Base-by-base conservation (phyloP, 2,797 vertebrate genomes). In the Sebastes taczanowskii region DNA sequence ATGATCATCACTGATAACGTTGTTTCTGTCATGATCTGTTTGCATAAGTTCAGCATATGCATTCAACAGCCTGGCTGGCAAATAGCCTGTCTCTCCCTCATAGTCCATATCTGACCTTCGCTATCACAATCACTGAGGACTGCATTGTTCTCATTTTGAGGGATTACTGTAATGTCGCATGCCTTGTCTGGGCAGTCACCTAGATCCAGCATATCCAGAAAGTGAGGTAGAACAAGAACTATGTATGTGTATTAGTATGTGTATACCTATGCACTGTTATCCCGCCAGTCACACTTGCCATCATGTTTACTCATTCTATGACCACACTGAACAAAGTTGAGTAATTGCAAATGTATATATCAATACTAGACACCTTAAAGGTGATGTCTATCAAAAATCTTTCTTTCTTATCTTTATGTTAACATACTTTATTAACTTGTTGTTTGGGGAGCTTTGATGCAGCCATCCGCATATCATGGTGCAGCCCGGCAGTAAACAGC, bases 71-170 rank as follows among this genome's bases (percentile, higher is more conserved):
- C 74, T 65, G 20, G 53, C 64, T 74, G 71, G 53, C 56, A 71
- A 74, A 81, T 71, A 60, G 59, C 42, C 27, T 62, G 22, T 81
- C 14, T 78, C 35, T 0, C 22, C 63, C 64, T 80, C 42, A 82
- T 63, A 38, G 63, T 66, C 69, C 52, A 79, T 71, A 53, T 70
- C 65, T 74, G 73, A 80, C 68, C 71, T 49, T 74, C 7, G 3
- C 60, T 80, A 60, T 84, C 82, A 84, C 81, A 84, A 30, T 11
- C 49, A 53, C 8, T 29, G 58, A 60, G 58, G 23, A 58, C 23
- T 0, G 13, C 11, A 25, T 27, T 25, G 6, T 58, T 27, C 23
- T 58, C 23, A 58, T 25, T 58, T 58, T 1, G 1, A 58, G 55
- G 55, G 0, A 58, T 58, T 0, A 58, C 55, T 58, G 55, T 27